Percentiles rank a stretch among this genome's conserved stretches.
These are phyloP conservation scores for Tachuris rubrigastra DNA, from an alignment of 2,113 vertebrate species.

Conservation along the genomic window DNA sequence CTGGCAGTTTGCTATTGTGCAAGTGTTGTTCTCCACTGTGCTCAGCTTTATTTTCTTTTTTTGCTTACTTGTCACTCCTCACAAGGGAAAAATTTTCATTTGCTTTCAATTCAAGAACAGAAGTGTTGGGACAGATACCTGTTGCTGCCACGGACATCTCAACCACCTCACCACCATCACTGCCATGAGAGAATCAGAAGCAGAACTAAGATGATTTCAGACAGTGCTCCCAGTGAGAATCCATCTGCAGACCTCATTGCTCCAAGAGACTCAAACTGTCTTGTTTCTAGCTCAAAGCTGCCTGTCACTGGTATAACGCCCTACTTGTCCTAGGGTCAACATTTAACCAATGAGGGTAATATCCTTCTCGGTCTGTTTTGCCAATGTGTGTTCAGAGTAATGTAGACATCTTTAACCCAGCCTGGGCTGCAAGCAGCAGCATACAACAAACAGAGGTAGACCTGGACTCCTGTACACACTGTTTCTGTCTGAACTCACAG, in stretches of 20 bases:
- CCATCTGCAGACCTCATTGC: not conserved
- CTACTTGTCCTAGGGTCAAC: not conserved
- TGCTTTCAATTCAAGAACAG: not conserved
- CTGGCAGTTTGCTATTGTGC: not conserved
- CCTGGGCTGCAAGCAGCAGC: not conserved
- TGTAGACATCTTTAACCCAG: not conserved
- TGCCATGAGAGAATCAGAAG: not conserved
- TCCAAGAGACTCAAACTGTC: not conserved
- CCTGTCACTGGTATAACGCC: fast-evolving
- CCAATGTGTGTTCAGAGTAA: not conserved
- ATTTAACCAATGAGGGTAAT: not conserved
- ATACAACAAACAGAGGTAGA: not conserved
- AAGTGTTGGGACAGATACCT: not conserved
- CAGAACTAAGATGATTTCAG: not conserved
- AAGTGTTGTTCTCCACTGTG: not conserved
- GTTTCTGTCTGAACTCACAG: not conserved
- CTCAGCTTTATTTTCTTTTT: not conserved
- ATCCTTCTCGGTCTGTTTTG: not conserved
- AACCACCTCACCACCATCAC: not conserved
- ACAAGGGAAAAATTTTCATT: not conserved
- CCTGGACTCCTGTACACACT: not conserved
- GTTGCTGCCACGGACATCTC: not conserved
- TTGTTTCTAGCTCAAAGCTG: not conserved
- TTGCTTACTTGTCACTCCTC: not conserved
- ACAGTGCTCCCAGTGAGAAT: fast-evolving